Evolutionary conservation across 2,113 vertebrate genomes (phyloP), one percentile per base, ranked within the genome.

Genomic region (Barbus barbus): DNA sequence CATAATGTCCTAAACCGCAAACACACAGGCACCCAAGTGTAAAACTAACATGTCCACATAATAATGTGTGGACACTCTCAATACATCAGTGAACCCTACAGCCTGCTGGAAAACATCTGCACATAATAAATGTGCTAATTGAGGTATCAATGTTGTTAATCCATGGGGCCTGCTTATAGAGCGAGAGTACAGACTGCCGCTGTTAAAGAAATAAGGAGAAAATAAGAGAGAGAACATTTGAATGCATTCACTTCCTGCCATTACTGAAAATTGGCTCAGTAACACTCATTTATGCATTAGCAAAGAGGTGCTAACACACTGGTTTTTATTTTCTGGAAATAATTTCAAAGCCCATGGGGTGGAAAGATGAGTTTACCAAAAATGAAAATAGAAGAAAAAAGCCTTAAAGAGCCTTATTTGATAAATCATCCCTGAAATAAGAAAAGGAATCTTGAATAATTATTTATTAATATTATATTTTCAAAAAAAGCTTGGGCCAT

Each of bases 191-290:
- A 53, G 26, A 56, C 9, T 22, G 9, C 28, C 36, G 28, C 4
- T 76, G 48, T 12, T 65, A 67, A 31, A 65, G 28, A 65, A 65
- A 65, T 33, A 33, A 33, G 48, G 16, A 18, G 20, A 76, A 53
- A 53, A 60, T 24, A 58, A 60, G 33, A 60, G 12, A 60, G 33
- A 28, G 38, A 26, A 38, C 0, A 60, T 78, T 60, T 9, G 7
- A 77, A 56, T 53, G 9, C 46, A 31, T 33, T 28, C 28, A 8
- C 33, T 58, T 58, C 53, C 31, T 78, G 75, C 12, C 28, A 77
- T 76, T 56, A 76, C 48, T 76, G 28, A 56, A 53, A 76, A 56
- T 76, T 56, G 48, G 74, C 46, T 36, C 74, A 58, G 48, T 53
- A 58, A 51, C 31, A 22, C 5, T 60, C 22, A 38, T 58, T 78